Evolutionary conservation across 2,888 invertebrate species (phyloP), one percentile per base, ranked within the genome.

Genomic region (Prosapia bicincta): DNA sequence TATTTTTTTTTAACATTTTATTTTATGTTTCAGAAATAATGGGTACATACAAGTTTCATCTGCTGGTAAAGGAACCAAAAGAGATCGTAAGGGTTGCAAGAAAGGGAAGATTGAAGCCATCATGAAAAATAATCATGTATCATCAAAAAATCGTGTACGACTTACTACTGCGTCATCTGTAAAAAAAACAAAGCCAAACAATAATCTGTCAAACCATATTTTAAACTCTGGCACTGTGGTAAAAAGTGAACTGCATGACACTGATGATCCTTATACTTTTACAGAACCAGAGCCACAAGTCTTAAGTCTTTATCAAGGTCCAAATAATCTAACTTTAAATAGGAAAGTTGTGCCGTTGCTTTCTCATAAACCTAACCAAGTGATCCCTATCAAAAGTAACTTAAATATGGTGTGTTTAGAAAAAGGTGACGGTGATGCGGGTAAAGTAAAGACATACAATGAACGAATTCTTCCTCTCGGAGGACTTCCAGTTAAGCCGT

Each of bases 91-190:
- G 75, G 81, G 81, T 71, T 81, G 81, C 78, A 81, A 81, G 74
- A 81, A 81, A 76, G 81, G 81, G 69, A 81, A 81, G 78, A 81
- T 81, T 78, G 81, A 81, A 77, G 80, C 81, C 43, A 80, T 81
- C 54, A 75, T 81, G 78, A 81, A 80, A 76, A 81, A 81, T 75
- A 81, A 80, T 66, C 74, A 80, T 10, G 78, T 79, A 38, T 77
- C 80, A 13, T 77, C 80, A 0, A 79, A 81, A 77, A 73, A 76
- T 69, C 77, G 79, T 74, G 32, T 76, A 30, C 69, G 69, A 24
- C 25, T 74, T 68, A 69, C 69, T 69, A 69, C 74, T 9, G 43
- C 65, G 23, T 26, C 72, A 20, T 38, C 71, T 23, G 71, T 75
- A 2, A 73, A 73, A 68, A 78, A 73, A 75, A 32, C 69, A 7